Base-by-base conservation (phyloP, 2,888 invertebrate genomes). In the Caenorhabditis sp. region DNA sequence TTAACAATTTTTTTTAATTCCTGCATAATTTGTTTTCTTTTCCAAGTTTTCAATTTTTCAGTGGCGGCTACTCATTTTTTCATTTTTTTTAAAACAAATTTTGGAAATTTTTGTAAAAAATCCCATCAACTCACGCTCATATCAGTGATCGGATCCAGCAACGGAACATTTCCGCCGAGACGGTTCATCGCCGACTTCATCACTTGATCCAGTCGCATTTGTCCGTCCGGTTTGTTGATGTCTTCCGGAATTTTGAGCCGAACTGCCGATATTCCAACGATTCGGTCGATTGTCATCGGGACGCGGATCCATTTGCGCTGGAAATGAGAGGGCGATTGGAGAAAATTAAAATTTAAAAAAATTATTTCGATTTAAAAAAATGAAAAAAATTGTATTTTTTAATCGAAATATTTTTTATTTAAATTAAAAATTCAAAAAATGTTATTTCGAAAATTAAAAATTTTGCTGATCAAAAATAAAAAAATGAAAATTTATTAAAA, bases 91-190 rank as follows among this genome's bases (percentile, higher is more conserved):
- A 58, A 32, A 47, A 37, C 26, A 22, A 51, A 44, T 64, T 64
- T 44, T 11, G 9, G 24, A n/a, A 32, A 2, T 32, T 32, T 56
- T 32, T 32, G 5, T 32, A 8, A 15, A 18, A 11, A 32, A 94
- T 92, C 51, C 97, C 51, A 20, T 40, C 4, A 96, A 76, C 95
- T 95, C 72, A 99, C 98, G 90, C 96, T 95, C 98, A 99, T 98
- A 90, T 99, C 98, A 71, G 95, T 95, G 20, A 98, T 94, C 0
- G 99, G 98, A 93, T 99, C 96, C 2, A 99, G 93, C 8, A 96
- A 92, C 0, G 98, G 98, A 0, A 96, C 94, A 0, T 96, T 96
- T 53, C 95, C 95, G 0, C 96, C 95, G 92, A 97, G 97, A 40
- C 97, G 94, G 92, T 95, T 96, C 90, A 96, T 95, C 0, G 97